Evolutionary conservation across 92 coral and sea anemone species (phyloP).

Genomic region (Phymanthus crucifer): DNA sequence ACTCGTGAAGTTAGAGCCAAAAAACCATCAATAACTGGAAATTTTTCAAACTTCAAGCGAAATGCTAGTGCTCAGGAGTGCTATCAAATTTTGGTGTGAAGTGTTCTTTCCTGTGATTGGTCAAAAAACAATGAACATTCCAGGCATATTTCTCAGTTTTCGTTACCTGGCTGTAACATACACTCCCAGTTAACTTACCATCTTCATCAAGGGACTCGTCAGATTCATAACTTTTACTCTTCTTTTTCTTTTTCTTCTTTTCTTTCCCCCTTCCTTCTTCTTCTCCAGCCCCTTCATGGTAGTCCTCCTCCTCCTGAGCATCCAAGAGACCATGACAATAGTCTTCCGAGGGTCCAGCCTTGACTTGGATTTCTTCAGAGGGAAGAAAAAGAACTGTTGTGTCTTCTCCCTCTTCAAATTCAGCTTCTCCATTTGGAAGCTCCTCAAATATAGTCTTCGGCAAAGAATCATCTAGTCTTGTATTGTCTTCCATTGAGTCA

Average conservation of each 20-base stretch:
- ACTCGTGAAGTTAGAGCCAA: no score
- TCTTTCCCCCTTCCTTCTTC: constrained; percentile 9
- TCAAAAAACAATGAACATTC: no score
- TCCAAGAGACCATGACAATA: constrained; percentile 20
- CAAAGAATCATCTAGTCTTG: background rate
- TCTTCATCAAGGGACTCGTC: constrained; percentile 53
- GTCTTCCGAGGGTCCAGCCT: constrained; percentile 34
- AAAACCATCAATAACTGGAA: no score
- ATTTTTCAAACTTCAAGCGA: no score
- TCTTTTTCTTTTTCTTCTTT: constrained; percentile 30
- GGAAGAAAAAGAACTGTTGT: constrained; percentile 33
- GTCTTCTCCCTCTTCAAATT: constrained; percentile 26
- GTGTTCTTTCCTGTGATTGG: no score
- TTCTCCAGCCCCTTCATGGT: background rate
- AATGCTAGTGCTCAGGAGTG: no score
- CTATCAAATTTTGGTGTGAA: no score
- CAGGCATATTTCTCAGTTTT: no score
- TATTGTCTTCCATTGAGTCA: background rate
- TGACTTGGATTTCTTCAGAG: constrained; percentile 37
- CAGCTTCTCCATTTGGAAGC: constrained; percentile 35
- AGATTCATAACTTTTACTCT: constrained; percentile 32
- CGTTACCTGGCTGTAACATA: no score
- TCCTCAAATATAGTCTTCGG: constrained; percentile 31
- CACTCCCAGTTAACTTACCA: constrained; percentile 40
- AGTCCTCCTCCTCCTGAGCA: background rate